These are phyloP conservation scores for Canis aureus DNA, from an alignment of 2,113 vertebrate genomes.

Conservation along the genomic window DNA sequence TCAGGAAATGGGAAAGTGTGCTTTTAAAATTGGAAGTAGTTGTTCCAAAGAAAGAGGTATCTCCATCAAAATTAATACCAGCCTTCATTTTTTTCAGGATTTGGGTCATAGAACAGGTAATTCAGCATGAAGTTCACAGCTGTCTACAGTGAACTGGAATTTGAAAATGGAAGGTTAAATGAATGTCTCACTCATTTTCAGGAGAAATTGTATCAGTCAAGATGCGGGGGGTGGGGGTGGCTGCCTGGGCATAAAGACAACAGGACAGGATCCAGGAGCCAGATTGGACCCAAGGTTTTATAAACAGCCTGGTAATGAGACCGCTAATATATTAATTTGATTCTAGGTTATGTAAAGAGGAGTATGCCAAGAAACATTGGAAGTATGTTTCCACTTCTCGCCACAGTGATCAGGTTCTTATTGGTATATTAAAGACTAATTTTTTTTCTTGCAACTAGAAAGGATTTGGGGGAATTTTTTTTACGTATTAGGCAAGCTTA, in stretches of 20 bases:
- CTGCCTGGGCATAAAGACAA: background rate
- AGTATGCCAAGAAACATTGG: background rate
- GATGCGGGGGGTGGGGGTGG: background rate
- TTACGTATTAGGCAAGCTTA: background rate
- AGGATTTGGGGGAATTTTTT: background rate
- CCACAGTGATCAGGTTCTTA: background rate
- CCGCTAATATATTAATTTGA: constrained; percentile 35
- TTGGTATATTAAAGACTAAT: background rate
- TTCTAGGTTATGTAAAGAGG: background rate
- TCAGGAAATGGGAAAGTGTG: background rate
- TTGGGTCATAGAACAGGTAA: constrained; percentile 2
- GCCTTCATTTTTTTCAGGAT: constrained; percentile 24
- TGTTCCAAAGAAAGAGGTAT: background rate
- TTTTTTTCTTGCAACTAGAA: constrained; percentile 35
- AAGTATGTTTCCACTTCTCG: constrained; percentile 41
- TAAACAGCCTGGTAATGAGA: background rate
- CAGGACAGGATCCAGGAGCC: background rate
- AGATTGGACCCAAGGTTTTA: background rate
- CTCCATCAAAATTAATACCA: background rate
- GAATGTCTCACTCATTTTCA: constrained; percentile 14
- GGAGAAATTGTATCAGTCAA: background rate
- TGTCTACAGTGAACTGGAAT: background rate
- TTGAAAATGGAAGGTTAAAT: constrained; percentile 29
- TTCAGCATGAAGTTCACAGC: background rate
- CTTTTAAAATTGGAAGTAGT: constrained; percentile 5